phyloP scores from a whole-genome alignment of 92 coral and sea anemone species.

The Zoanthus solanderi region DNA sequence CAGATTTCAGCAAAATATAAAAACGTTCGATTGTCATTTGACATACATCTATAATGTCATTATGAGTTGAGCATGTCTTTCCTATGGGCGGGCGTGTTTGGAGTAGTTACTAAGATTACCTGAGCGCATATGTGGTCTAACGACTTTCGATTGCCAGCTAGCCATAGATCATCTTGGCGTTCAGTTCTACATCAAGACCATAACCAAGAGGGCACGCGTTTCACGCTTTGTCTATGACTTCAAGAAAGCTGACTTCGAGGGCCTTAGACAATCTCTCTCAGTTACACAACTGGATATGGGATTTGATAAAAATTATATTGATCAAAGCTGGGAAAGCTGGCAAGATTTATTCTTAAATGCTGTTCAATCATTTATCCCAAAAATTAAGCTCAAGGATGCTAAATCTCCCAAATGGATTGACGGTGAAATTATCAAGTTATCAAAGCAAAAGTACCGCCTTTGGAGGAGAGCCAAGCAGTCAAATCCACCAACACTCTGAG shows the following conservation, averaged over 20 bases:
- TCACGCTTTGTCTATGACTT: slow-evolving; percentile 51
- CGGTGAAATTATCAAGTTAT: slow-evolving; percentile 38
- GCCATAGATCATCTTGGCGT: slow-evolving; percentile 56
- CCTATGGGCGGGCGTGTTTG: no score
- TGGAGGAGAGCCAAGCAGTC: slow-evolving; percentile 26
- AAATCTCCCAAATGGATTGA: slow-evolving; percentile 44
- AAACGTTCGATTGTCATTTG: no score
- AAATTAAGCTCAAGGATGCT: slow-evolving; percentile 37
- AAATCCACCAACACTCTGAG: slow-evolving; percentile 11
- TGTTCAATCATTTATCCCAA: slow-evolving; percentile 49
- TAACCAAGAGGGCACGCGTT: slow-evolving; percentile 20
- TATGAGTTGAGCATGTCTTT: no score
- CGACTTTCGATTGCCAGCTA: slow-evolving; percentile 54
- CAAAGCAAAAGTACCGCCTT: slow-evolving; percentile 8
- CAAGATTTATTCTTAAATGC: slow-evolving; percentile 55
- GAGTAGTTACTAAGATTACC: background rate
- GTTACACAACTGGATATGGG: slow-evolving; percentile 42
- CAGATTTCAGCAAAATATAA: no score
- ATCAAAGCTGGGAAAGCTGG: slow-evolving; percentile 61
- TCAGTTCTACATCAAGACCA: slow-evolving; percentile 33
- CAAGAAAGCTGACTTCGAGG: slow-evolving; percentile 64
- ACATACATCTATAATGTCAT: no score
- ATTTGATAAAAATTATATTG: slow-evolving; percentile 43
- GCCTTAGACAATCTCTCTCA: slow-evolving; percentile 36
- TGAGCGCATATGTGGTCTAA: slow-evolving; percentile 52